These are phyloP conservation scores for Antheraea pernyi DNA, from an alignment of 1,140 invertebrate species.

Conservation along the genomic window DNA sequence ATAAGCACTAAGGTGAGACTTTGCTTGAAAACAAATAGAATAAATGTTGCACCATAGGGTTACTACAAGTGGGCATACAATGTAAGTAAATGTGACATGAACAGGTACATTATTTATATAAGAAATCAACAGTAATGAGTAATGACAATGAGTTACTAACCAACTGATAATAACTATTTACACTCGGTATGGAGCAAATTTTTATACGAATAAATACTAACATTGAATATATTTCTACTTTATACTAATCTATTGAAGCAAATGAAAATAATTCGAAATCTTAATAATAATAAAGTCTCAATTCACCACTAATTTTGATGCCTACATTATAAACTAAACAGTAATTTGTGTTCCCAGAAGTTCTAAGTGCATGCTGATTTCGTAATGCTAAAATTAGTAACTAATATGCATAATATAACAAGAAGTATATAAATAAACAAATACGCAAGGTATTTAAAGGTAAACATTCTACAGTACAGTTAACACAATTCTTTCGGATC, in stretches of 20 bases:
- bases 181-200: conserved; percentile 4
- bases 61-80: background rate
- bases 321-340: conserved; percentile 54
- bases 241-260: conserved; percentile 25
- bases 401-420: conserved; percentile 42
- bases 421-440: conserved; percentile 50
- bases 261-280: background rate
- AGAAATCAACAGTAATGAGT: conserved; percentile 18
- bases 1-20: conserved; percentile 10
- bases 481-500: background rate
- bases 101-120: conserved; percentile 19
- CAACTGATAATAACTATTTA: conserved; percentile 8
- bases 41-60: background rate
- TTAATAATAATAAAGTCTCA: background rate
- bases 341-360: conserved; percentile 47
- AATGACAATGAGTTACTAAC: conserved; percentile 31
- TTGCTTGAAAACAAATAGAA: background rate
- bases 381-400: conserved; percentile 55
- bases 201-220: conserved; percentile 41
- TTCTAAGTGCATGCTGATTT: conserved; percentile 66
- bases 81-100: background rate
- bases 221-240: conserved; percentile 32
- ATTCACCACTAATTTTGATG: conserved; percentile 32
- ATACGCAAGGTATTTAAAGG: conserved; percentile 35
- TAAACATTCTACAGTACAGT: conserved; percentile 26